Evolutionary conservation across 2,888 invertebrate species (phyloP).

Genomic region (Aproaerema taeniolella): DNA sequence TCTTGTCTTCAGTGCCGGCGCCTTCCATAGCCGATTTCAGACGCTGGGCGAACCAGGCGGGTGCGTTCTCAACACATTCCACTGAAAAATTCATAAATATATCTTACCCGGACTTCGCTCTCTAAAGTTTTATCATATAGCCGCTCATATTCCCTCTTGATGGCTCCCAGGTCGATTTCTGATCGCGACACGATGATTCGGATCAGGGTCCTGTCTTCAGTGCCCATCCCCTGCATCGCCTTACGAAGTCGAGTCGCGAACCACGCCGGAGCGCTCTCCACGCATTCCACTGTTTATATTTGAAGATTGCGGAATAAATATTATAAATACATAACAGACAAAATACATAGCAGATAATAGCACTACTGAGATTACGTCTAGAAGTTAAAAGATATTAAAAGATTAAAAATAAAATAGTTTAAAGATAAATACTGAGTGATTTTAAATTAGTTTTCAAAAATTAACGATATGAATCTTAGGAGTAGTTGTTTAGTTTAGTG

Average conservation of each 20-base stretch:
- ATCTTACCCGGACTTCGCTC: constrained; percentile 81
- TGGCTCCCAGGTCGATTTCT: constrained; percentile 82
- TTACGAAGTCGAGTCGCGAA: constrained; percentile 82
- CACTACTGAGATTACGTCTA: no score
- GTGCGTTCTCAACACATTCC: constrained; percentile 82
- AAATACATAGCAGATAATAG: no score
- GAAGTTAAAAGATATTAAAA: no score
- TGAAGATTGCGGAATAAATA: constrained; percentile 10
- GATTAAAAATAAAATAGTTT: no score
- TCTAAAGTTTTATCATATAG: constrained; percentile 82
- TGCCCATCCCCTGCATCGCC: constrained; percentile 84
- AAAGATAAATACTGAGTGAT: no score
- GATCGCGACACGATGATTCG: constrained; percentile 83
- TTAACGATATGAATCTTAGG: no score
- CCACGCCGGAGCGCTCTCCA: constrained; percentile 80
- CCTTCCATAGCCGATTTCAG: constrained; percentile 82
- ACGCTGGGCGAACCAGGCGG: constrained; percentile 83
- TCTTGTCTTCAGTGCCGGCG: constrained; percentile 82
- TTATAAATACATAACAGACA: no score
- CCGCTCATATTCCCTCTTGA: constrained; percentile 83
- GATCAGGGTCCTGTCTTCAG: constrained; percentile 83
- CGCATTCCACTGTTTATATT: constrained; percentile 85
- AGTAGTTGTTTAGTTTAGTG: no score
- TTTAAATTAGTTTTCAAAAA: no score
- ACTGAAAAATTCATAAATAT: constrained; percentile 78